A percentile compares a stretch with the other conserved stretches of the same genome.
Evolutionary conservation across 1,140 invertebrate genomes (phyloP).

Genomic region (Aphaenogaster rudis): DNA sequence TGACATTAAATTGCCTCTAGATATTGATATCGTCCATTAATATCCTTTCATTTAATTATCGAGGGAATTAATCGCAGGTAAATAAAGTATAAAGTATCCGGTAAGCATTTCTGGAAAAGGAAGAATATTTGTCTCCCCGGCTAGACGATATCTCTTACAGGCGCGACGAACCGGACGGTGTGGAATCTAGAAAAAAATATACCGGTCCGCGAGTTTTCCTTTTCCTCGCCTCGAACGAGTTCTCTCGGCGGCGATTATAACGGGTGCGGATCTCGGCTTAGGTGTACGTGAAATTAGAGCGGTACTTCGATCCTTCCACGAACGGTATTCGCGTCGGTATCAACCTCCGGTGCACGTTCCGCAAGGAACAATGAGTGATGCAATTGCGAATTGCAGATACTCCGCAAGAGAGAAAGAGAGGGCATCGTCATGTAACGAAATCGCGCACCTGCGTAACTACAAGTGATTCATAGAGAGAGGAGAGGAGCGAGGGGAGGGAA

Average conservation of each 20-base stretch:
- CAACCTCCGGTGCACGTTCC: conserved; percentile 61
- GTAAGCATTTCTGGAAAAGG: conserved; percentile 13
- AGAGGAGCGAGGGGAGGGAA: not conserved
- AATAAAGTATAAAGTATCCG: not conserved
- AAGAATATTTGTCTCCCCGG: conserved; percentile 11
- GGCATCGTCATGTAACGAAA: not conserved
- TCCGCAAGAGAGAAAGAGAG: not conserved
- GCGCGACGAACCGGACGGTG: conserved; percentile 33
- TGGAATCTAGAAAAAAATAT: conserved; percentile 59
- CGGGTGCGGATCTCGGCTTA: conserved; percentile 63
- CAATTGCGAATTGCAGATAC: conserved; percentile 48
- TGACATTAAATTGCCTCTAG: not conserved
- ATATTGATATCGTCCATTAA: not conserved
- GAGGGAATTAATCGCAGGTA: not conserved
- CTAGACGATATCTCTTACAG: conserved; percentile 25
- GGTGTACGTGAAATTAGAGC: conserved; percentile 74
- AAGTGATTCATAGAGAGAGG: conserved; percentile 24
- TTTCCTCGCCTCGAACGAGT: conserved; percentile 65
- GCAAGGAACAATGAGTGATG: conserved; percentile 68
- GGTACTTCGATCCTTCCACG: conserved; percentile 73
- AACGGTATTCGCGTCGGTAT: conserved; percentile 73
- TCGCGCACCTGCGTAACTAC: conserved; percentile 36
- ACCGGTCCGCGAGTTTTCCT: conserved; percentile 67
- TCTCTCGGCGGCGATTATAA: conserved; percentile 68
- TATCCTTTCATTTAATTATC: not conserved